These are phyloP conservation scores for Andrena hattorfiana DNA, from an alignment of 2,888 invertebrate genomes.

Conservation along the genomic window DNA sequence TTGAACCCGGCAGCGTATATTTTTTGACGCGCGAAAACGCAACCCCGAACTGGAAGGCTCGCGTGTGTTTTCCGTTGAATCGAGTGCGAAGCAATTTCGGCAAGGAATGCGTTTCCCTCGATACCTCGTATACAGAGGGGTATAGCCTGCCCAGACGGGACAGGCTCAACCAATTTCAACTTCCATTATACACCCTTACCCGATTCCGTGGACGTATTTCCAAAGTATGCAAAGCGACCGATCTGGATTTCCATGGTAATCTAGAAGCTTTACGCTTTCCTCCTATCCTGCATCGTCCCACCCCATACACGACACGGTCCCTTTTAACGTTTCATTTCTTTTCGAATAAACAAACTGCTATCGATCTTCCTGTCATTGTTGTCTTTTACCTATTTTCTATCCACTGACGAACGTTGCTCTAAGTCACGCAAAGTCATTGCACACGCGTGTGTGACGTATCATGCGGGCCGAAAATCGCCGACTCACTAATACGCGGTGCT, in stretches of 20 bases:
- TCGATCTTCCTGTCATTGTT: too few species aligned
- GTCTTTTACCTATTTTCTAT: too few species aligned
- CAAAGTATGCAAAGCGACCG: conserved; percentile 75
- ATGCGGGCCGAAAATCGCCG: too few species aligned
- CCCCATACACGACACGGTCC: background rate
- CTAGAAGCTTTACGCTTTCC: conserved; percentile 47
- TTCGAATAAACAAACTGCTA: background rate
- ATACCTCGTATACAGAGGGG: conserved; percentile 76
- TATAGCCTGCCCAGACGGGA: conserved; percentile 82
- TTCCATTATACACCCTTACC: conserved; percentile 84
- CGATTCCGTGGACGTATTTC: conserved; percentile 78
- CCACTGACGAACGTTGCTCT: too few species aligned
- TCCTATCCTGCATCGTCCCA: background rate
- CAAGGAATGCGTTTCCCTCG: conserved; percentile 84
- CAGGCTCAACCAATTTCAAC: conserved; percentile 85
- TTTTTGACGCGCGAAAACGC: conserved; percentile 81
- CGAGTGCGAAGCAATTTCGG: conserved; percentile 84
- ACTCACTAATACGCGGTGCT: too few species aligned
- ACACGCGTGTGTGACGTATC: too few species aligned
- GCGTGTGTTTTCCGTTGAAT: conserved; percentile 74
- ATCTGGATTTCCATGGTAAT: conserved; percentile 62
- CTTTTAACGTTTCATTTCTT: conserved; percentile 7
- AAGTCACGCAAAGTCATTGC: too few species aligned
- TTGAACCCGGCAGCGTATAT: conserved; percentile 69
- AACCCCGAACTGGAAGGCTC: conserved; percentile 77